Base-by-base conservation (phyloP, 2,888 invertebrate species). In the Spialia ferax region DNA sequence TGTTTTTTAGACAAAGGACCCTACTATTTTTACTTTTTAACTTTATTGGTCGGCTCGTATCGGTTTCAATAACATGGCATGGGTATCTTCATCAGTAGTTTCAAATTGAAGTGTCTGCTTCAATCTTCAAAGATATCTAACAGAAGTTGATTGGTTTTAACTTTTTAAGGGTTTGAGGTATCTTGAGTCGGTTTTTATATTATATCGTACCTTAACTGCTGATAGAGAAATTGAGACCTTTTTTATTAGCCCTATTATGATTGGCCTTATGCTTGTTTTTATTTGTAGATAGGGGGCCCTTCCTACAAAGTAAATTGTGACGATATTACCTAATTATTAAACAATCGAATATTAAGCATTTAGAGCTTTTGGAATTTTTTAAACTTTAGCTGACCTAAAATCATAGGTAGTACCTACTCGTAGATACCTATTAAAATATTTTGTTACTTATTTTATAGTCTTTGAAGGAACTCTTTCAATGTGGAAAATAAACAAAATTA, bases 81-180 rank as follows among this genome's bases (percentile, higher is more conserved):
- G 67, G 68, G 70, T 71, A 71, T 72, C 67, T 71, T 71, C 69
- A 71, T 70, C 69, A 55, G 72, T 69, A 69, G 70, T 68, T 62
- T 63, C 29, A 64, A 70, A 68, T 67, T 62, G 29, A 59, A 55
- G 61, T 69, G 69, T 69, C 68, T 52, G 63, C 57, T 70, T 64
- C 45, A 57, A 69, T 72, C 71, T 45, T 61, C 10, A 67, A 48
- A 23, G 61, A 67, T 67, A 61, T 61, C 22, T 15, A 26, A 67
- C 67, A 61, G 67, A 67, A 67, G 67, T 67, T 67, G 60, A 67
- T 67, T 67, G 67, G 67, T 55, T 66, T 52, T n/a, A n/a, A n/a
- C n/a, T n/a, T n/a, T n/a, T n/a, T 54, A 60, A 66, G 52, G 52
- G 50, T 66, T 61, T 67, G 54, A 61, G 55, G 61, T 32, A 20